A percentile compares a stretch with the other conserved stretches of the same genome.
phyloP scores from a whole-genome alignment of 2,888 invertebrate genomes.

The Ctena decussata region DNA sequence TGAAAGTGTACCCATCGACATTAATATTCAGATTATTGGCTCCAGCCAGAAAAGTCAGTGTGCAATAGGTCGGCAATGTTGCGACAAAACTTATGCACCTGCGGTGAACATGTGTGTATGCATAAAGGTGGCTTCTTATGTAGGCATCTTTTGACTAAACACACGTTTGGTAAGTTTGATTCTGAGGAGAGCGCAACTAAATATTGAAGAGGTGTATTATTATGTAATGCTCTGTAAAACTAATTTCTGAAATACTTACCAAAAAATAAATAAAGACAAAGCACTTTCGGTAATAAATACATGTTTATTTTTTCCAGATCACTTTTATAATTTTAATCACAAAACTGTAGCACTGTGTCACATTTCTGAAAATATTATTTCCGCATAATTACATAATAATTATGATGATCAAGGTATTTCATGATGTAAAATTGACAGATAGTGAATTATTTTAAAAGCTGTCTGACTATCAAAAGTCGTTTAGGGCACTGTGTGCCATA shows the following conservation, averaged over 20 bases:
- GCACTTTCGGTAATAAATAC: background rate
- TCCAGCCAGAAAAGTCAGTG: too few species aligned
- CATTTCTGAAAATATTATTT: background rate
- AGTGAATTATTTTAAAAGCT: background rate
- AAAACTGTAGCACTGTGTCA: background rate
- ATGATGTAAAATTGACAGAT: background rate
- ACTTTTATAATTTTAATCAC: background rate
- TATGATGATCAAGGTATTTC: background rate
- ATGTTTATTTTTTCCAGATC: background rate
- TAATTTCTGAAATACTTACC: background rate
- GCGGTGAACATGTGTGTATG: too few species aligned
- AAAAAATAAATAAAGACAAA: background rate
- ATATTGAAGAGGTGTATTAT: too few species aligned
- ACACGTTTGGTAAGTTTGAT: too few species aligned
- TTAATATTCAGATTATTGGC: too few species aligned
- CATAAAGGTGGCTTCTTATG: too few species aligned
- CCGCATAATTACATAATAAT: background rate
- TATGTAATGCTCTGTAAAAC: too few species aligned
- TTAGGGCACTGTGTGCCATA: background rate
- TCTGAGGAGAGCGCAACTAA: too few species aligned
- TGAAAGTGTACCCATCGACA: too few species aligned
- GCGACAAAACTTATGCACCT: too few species aligned
- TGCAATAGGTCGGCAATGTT: too few species aligned
- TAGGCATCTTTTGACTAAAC: too few species aligned
- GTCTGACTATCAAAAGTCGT: background rate